Conservation (phyloP, 2,888 invertebrate species). For the Xestia c-nigrum region DNA sequence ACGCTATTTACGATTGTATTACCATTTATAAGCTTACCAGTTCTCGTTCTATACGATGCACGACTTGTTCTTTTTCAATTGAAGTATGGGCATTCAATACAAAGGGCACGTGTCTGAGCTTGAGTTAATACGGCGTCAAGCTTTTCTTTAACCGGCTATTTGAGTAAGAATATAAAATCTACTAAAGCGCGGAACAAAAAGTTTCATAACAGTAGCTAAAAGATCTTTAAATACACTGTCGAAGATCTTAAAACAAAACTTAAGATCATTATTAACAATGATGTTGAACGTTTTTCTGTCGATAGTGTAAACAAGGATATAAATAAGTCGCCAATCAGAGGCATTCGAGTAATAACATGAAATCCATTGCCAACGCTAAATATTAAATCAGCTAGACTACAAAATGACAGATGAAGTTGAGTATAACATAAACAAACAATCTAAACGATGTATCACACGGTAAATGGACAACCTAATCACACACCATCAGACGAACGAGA, state of each 20-base stretch:
- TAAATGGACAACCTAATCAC: conserved; percentile 10
- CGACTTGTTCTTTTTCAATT: conserved; percentile 47
- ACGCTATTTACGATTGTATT: conserved; percentile 67
- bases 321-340: conserved; percentile 20
- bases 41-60: conserved; percentile 50
- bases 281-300: conserved; percentile 1
- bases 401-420: conserved; percentile 39
- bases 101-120: conserved; percentile 50
- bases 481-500: conserved; percentile 13
- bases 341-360: background rate
- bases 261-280: background rate
- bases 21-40: conserved; percentile 65
- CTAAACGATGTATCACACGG: conserved; percentile 36
- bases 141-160: conserved; percentile 21
- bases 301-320: conserved; percentile 12
- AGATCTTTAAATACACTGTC: background rate
- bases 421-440: conserved; percentile 34
- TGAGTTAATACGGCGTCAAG: conserved; percentile 45
- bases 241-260: background rate
- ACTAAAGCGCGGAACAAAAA: conserved; percentile 7
- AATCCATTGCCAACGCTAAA: conserved; percentile 24
- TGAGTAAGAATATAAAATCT: conserved; percentile 5
- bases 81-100: conserved; percentile 37
- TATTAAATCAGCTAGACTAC: conserved; percentile 22
- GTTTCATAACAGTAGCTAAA: background rate